A percentile compares a stretch with the other conserved stretches of the same genome.
These are phyloP conservation scores for Caenorhabditis sulstoni DNA, from an alignment of 2,888 invertebrate species.

Conservation along the genomic window DNA sequence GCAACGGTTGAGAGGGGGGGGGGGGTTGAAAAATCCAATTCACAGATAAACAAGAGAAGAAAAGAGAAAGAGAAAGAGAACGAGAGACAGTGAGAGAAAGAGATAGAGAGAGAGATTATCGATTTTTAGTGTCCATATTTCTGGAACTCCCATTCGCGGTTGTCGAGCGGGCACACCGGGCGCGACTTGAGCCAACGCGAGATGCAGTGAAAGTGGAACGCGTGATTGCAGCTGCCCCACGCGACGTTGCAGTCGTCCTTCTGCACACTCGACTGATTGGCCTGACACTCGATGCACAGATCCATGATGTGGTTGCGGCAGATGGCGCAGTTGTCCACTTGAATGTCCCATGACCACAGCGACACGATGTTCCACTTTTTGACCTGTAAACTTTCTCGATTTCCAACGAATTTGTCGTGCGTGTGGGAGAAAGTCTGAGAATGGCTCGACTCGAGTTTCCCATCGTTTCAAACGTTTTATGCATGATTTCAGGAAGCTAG, in stretches of 20 bases:
- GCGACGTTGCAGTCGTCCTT: constrained; percentile 99
- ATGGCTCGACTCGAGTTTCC: too few species aligned
- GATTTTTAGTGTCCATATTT: constrained; percentile 86
- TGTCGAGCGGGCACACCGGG: constrained; percentile 99
- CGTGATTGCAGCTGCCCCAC: constrained; percentile 99
- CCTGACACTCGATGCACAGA: constrained; percentile 97
- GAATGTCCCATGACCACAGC: constrained; percentile 95
- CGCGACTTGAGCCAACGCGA: constrained; percentile 99
- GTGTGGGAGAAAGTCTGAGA: too few species aligned
- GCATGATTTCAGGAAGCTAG: too few species aligned
- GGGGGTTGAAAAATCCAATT: too few species aligned
- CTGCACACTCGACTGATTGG: constrained; percentile 90
- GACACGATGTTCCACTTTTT: constrained; percentile 98
- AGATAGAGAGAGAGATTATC: too few species aligned
- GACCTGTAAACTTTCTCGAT: constrained; percentile 74
- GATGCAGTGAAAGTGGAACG: constrained; percentile 99
- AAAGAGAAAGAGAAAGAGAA: too few species aligned
- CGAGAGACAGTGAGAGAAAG: too few species aligned
- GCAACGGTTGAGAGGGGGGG: too few species aligned
- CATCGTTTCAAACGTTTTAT: too few species aligned
- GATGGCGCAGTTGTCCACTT: constrained; percentile 99
- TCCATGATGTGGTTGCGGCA: constrained; percentile 99
- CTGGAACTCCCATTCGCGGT: constrained; percentile 99
- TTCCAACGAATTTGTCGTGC: too few species aligned
- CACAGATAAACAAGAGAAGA: too few species aligned